Conservation (phyloP, 2,888 invertebrate genomes). For the Acleris holmiana region DNA sequence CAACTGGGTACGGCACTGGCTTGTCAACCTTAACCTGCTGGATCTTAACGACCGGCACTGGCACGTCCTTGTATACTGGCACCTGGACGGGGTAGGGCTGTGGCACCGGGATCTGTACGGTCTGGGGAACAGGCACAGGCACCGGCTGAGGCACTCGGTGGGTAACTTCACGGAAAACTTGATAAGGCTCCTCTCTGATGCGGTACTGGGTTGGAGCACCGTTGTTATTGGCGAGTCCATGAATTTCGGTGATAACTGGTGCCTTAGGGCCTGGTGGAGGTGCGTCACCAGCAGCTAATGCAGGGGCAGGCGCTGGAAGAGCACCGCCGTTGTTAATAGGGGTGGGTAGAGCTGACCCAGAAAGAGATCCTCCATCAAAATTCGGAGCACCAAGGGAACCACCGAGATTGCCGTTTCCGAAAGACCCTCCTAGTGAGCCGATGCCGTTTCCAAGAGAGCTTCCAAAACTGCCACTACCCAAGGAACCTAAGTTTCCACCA, state of each 20-base stretch:
- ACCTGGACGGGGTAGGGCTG: conserved; percentile 85
- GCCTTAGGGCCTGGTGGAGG: conserved; percentile 65
- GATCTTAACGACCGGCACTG: conserved; percentile 83
- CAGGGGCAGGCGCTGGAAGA: conserved; percentile 10
- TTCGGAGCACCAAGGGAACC: conserved; percentile 32
- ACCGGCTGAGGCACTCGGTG: conserved; percentile 84
- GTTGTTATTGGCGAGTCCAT: conserved; percentile 69
- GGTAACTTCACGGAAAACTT: conserved; percentile 74
- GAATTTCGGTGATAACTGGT: conserved; percentile 73
- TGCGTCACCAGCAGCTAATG: conserved; percentile 49
- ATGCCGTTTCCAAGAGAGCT: conserved; percentile 6
- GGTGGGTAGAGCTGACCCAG: neutral
- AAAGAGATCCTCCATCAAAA: conserved; percentile 14
- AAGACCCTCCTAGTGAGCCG: conserved; percentile 14
- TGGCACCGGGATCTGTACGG: conserved; percentile 81
- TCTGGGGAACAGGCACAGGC: conserved; percentile 80
- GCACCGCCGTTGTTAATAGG: conserved; percentile 2
- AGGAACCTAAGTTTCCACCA: conserved; percentile 7
- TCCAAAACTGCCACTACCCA: conserved; percentile 1
- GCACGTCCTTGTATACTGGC: conserved; percentile 80
- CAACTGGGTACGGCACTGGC: conserved; percentile 85
- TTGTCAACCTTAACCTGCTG: conserved; percentile 83
- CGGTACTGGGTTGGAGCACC: conserved; percentile 74
- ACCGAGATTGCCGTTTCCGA: conserved; percentile 30
- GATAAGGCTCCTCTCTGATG: conserved; percentile 71